Conservation (phyloP, 2,113 vertebrate species). For the Otolemur garnettii region DNA sequence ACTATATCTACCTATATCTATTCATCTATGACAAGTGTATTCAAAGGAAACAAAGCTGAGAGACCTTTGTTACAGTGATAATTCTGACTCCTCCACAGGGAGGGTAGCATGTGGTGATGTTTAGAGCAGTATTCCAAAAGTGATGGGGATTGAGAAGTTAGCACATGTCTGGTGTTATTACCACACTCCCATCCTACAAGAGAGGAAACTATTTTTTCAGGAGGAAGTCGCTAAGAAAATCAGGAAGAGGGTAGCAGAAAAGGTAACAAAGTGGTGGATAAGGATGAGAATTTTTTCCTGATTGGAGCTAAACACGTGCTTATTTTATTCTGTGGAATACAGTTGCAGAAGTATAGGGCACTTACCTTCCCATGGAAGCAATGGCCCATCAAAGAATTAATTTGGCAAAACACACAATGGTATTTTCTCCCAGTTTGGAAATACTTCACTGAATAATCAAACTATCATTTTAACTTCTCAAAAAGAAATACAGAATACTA, state of each 20-base stretch:
- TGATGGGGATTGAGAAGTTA: neutral
- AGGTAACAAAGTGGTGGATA: neutral
- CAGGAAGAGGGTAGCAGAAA: neutral
- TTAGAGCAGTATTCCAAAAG: neutral
- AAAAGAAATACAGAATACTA: neutral
- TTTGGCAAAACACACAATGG: neutral
- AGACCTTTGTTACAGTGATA: neutral
- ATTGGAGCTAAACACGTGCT: fast-evolving
- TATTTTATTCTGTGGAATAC: neutral
- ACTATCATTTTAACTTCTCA: neutral
- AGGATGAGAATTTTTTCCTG: neutral
- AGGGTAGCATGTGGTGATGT: neutral
- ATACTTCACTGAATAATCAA: neutral
- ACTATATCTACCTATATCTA: neutral
- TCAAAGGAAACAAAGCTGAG: neutral
- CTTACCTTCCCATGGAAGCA: neutral
- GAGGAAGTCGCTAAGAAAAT: neutral
- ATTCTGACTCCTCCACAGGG: neutral
- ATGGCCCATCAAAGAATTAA: neutral
- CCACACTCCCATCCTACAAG: neutral
- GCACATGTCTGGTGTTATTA: neutral
- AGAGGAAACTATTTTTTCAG: neutral
- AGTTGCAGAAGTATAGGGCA: fast-evolving
- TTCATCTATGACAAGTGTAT: neutral
- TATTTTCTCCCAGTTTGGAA: neutral